phyloP scores from a whole-genome alignment of 2,797 vertebrate genomes.

The Phaenicophaeus curvirostris region DNA sequence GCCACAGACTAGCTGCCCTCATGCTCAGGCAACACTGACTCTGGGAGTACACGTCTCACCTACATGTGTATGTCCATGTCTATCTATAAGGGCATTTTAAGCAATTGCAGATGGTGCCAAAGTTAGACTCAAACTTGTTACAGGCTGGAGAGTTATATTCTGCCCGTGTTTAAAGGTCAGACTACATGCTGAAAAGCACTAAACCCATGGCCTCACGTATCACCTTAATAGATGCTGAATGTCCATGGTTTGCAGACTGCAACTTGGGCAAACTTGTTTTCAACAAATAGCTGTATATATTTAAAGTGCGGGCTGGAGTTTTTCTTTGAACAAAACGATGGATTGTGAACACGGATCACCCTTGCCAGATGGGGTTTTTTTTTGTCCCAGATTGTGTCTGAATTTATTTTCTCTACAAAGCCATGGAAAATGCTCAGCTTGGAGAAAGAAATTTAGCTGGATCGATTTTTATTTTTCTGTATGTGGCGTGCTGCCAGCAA shows the following conservation, averaged over 20 bases:
- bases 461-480: background rate
- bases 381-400: background rate
- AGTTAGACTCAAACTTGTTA: background rate
- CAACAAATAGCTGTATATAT: background rate
- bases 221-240: background rate
- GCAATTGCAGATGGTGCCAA: background rate
- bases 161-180: background rate
- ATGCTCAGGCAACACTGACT: background rate
- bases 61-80: rapidly evolving
- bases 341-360: background rate
- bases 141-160: background rate
- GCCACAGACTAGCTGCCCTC: background rate
- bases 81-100: background rate
- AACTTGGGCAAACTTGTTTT: background rate
- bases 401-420: background rate
- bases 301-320: background rate
- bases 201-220: rapidly evolving
- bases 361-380: background rate
- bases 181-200: background rate
- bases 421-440: background rate
- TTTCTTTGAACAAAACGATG: background rate
- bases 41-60: background rate
- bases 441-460: background rate
- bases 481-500: rapidly evolving
- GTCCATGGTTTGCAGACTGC: background rate